Base-by-base conservation (phyloP, 2,797 vertebrate species). In the Kryptopterus vitreolus region DNA sequence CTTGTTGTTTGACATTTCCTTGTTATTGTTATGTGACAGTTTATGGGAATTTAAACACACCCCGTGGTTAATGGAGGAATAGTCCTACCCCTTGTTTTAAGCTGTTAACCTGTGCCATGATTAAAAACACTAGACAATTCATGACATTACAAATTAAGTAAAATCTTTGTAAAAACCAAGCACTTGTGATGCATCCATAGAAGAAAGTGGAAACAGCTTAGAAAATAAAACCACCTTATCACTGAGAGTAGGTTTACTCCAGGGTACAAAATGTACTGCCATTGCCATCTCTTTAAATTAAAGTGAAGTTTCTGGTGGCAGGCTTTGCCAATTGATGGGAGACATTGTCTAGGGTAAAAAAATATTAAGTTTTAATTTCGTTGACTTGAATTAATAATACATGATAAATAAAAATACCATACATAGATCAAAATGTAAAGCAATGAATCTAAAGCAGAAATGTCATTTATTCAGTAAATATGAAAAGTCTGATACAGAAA, bases 171-270 rank as follows among this genome's bases (percentile, higher is more conserved):
- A 31, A 71, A 71, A 48, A 71, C 3, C 26, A 70, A 52, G 18
- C 43, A 20, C 16, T 52, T 10, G 26, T 43, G 10, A 8, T 12
- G 29, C 20, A 16, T 52, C 31, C 8, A 20, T 4, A 71, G 26
- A 22, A 0, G 4, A 9, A 53, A 71, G 1, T 71, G 9, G 52
- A 29, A 52, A 53, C 26, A 52, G 10, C 31, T 71, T 18, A 33
- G 48, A 71, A 71, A 31, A 4, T 16, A 11, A 71, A 71, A 53
- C 31, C 29, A 71, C 48, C 68, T 70, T 70, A 20, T 71, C 53
- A 53, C 68, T 31, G 10, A 71, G 16, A 31, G 26, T 71, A 12
- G 68, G 68, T 48, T 71, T 71, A 33, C 0, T 71, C 68, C 68
- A 71, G 26, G 68, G 68, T 0, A 0, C 48, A 53, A 48, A 71